Evolutionary conservation across 2,888 invertebrate genomes (phyloP), one percentile per base, ranked within the genome.

Genomic region (Blastobasis adustella): DNA sequence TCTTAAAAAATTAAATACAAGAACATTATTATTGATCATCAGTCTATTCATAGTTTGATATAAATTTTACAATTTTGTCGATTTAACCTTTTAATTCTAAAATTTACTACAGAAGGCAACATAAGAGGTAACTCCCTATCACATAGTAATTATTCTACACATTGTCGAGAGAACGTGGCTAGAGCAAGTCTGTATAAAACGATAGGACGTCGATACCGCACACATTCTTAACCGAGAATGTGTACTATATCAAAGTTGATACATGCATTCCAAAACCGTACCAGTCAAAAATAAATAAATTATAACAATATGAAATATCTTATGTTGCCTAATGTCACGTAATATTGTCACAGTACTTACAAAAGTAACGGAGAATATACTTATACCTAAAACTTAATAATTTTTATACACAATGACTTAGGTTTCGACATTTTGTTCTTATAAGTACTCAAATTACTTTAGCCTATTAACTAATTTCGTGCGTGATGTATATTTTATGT

Each of bases 361-460:
- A 69, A 66, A 73, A 82, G 78, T 82, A 84, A 84, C 82, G 87
- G 87, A 85, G 86, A 82, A 84, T 82, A 84, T 82, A 73, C 85
- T 85, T 85, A 86, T 61, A 70, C 58, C 83, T 85, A 84, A 74
- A 82, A 84, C 86, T 84, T 85, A 87, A 75, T 77, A 78, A 69
- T 76, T 76, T 79, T 84, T 87, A 86, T 88, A 88, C 86, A 88
- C 84, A 87, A 88, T 88, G 88, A 88, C 88, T 88, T 88, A 88
- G 88, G 85, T 81, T 88, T 86, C 87, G 86, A 88, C 87, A 83
- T 80, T 84, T 84, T 83, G 83, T 85, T 80, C 87, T 81, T 87
- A 88, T 85, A 87, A 85, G 85, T 86, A 87, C 86, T 77, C 81
- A 78, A 78, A 71, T 46, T 76, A 76, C 69, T 73, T 76, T 74